Evolutionary conservation across 2,797 vertebrate genomes (phyloP).

Genomic region (Malacoraja senta): DNA sequence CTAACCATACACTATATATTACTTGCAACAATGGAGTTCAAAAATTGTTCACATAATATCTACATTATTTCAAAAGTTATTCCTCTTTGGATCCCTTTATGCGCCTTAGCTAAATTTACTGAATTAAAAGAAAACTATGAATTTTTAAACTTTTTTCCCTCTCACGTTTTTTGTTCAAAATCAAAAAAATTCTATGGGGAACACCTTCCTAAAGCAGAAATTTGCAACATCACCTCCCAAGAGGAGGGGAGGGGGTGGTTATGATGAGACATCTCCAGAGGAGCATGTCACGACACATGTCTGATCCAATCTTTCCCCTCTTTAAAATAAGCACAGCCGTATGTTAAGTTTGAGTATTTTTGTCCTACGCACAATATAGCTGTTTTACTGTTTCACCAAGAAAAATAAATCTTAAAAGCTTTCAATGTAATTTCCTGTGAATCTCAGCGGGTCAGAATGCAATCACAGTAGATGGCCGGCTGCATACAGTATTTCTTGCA

Average conservation of each 20-base stretch:
- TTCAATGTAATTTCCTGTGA: constrained; percentile 62
- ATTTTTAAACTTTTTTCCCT: constrained; percentile 44
- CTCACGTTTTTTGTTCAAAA: constrained; percentile 43
- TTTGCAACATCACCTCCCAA: constrained; percentile 37
- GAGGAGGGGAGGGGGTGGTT: constrained; percentile 40
- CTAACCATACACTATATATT: constrained; percentile 45
- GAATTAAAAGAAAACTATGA: constrained; percentile 50
- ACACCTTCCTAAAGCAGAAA: neutral
- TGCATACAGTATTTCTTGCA: constrained; percentile 61
- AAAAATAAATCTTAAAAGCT: constrained; percentile 43
- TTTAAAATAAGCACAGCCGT: constrained; percentile 44
- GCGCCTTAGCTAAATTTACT: constrained; percentile 55
- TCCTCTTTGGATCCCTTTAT: constrained; percentile 79
- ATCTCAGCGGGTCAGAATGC: constrained; percentile 68
- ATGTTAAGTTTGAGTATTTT: constrained; percentile 45
- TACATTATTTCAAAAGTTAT: constrained; percentile 56
- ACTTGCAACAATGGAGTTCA: constrained; percentile 48
- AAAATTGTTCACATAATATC: constrained; percentile 43
- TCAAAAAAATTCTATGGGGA: neutral
- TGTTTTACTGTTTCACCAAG: constrained; percentile 53
- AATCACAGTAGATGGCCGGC: constrained; percentile 77
- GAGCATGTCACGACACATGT: constrained; percentile 53
- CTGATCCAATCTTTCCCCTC: constrained; percentile 61
- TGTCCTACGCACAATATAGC: constrained; percentile 52
- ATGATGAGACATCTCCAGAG: constrained; percentile 45